These are phyloP conservation scores for Drusus annulatus DNA, from an alignment of 1,140 invertebrate genomes.

Conservation along the genomic window DNA sequence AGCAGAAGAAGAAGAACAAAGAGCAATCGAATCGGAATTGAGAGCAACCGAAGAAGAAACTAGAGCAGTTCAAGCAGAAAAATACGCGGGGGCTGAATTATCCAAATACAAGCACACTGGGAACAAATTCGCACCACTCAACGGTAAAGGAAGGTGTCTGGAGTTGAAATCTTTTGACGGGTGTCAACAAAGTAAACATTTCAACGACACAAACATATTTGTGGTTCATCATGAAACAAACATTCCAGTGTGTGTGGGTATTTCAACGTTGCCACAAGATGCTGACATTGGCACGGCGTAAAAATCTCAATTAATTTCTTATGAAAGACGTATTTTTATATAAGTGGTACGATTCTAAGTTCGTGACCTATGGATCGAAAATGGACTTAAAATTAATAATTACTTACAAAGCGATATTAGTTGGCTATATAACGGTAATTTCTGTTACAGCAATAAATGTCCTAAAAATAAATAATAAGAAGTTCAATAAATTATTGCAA, in stretches of 20 bases:
- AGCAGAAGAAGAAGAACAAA: conserved; percentile 6
- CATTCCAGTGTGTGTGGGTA: background rate
- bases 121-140: conserved; percentile 22
- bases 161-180: background rate
- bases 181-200: background rate
- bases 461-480: no score
- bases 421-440: no score
- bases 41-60: background rate
- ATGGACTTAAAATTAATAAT: no score
- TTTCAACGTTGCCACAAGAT: background rate
- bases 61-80: background rate
- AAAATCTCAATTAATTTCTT: no score
- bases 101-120: background rate
- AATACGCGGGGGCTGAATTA: background rate
- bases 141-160: conserved; percentile 3
- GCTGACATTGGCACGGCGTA: no score
- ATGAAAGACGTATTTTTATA: no score
- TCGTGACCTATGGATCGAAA: no score
- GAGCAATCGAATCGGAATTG: background rate
- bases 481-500: no score
- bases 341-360: no score
- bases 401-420: no score
- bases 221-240: conserved; percentile 12
- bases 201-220: conserved; percentile 2
- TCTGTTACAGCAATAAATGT: no score